Conservation (phyloP, 2,113 vertebrate genomes). For the Nannospalax galili region DNA sequence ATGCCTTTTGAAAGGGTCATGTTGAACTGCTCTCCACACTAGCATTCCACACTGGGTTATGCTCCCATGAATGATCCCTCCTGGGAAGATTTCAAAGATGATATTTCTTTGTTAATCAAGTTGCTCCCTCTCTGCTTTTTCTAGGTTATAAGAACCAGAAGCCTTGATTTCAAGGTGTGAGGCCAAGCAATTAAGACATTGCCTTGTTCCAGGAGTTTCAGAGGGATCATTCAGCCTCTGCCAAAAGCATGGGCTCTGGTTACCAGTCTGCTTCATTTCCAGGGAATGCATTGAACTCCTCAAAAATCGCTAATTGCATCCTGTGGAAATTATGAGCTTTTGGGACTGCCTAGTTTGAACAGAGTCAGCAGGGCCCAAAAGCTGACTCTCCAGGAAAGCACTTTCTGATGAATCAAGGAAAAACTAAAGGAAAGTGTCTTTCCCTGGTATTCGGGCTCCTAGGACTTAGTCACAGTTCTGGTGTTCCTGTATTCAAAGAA, state of each 20-base stretch:
- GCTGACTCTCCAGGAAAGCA: slow-evolving; percentile 44
- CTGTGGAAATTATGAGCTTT: slow-evolving; percentile 39
- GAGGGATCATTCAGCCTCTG: slow-evolving; percentile 20
- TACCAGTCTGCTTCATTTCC: slow-evolving; percentile 46
- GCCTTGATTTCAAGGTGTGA: slow-evolving; percentile 21
- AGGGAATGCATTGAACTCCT: slow-evolving; percentile 4
- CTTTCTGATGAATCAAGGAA: background rate
- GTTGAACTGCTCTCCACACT: background rate
- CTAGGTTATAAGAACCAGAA: background rate
- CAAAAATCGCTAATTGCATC: slow-evolving; percentile 60
- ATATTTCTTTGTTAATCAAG: background rate
- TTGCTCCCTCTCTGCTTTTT: background rate
- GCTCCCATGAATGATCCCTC: background rate
- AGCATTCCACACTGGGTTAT: background rate
- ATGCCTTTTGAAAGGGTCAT: background rate
- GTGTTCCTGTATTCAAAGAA: background rate
- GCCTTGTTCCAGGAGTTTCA: background rate
- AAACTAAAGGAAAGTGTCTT: slow-evolving; percentile 3
- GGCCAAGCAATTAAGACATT: background rate
- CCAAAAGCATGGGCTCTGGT: slow-evolving; percentile 49
- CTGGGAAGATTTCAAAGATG: background rate
- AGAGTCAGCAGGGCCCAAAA: slow-evolving; percentile 13
- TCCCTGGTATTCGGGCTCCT: background rate
- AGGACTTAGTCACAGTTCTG: background rate
- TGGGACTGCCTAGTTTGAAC: slow-evolving; percentile 19